These are phyloP conservation scores for Thumatha senex DNA, from an alignment of 2,888 invertebrate species.

Conservation along the genomic window DNA sequence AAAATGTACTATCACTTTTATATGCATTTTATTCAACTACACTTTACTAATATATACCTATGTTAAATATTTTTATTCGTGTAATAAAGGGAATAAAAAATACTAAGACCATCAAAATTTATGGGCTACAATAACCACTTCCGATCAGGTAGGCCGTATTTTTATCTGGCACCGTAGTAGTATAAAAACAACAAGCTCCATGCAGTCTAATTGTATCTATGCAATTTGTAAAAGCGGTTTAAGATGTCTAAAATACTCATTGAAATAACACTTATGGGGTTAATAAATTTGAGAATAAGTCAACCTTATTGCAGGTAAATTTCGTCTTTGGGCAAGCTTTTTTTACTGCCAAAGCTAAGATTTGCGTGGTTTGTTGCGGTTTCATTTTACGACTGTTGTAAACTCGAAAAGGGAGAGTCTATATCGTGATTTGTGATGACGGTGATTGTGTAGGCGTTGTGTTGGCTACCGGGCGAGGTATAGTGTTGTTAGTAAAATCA, in stretches of 20 bases:
- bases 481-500: slow-evolving; percentile 32
- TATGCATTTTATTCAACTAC: too few relatives aligned
- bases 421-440: slow-evolving; percentile 70
- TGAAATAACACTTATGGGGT: background rate
- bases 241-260: background rate
- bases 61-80: too few relatives aligned
- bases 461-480: slow-evolving; percentile 55
- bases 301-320: background rate
- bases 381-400: slow-evolving; percentile 59
- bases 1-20: background rate
- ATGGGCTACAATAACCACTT: too few relatives aligned
- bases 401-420: slow-evolving; percentile 65
- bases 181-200: background rate
- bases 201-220: too few relatives aligned
- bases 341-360: slow-evolving; percentile 19
- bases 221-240: background rate
- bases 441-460: slow-evolving; percentile 59
- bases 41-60: too few relatives aligned
- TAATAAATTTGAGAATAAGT: background rate
- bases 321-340: slow-evolving; percentile 1
- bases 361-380: slow-evolving; percentile 36
- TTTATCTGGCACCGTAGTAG: too few relatives aligned
- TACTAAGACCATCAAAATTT: too few relatives aligned
- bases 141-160: too few relatives aligned
- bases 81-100: too few relatives aligned